Base-by-base conservation (phyloP, 2,888 invertebrate species). In the Griposia aprilina region DNA sequence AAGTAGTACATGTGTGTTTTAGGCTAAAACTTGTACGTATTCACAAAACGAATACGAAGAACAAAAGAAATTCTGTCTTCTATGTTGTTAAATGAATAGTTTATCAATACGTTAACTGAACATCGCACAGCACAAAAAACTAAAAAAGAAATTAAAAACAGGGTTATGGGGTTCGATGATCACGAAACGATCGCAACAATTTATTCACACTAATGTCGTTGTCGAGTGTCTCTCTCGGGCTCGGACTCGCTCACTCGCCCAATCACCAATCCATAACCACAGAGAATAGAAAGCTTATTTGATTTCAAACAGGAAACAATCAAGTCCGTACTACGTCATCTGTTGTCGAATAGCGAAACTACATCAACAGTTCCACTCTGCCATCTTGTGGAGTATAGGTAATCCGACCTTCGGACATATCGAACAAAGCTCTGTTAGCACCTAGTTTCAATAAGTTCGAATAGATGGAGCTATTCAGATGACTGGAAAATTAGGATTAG, bases 291-390 rank as follows among this genome's bases (percentile, higher is more conserved):
- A 55, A 55, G 23, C 50, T 5, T 20, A 66, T 30, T 69, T 26
- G 41, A 45, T 26, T 48, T 36, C 30, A 73, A 71, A 71, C 82
- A 62, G 81, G 82, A 82, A 55, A 62, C 30, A 70, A 26, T 26
- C 23, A 59, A 60, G 26, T 62, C 7, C 7, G 30, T 45, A 10
- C 26, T 15, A 23, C 67, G 63, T 2, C 75, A 78, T 83, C 87
- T 87, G 67, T 79, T 74, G 62, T 36, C 50, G 50, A 71, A 65
- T 87, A 87, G 87, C 81, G 8, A 41, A 55, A 83, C 62, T 79
- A 73, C 41, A 26, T 74, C 59, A 52, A 52, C 7, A 20, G 30
- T 20, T 45, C n/a, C 13, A 50, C 26, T 68, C 60, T 72, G 86
- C 78, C 83, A 86, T 81, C 85, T 86, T 26, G 66, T 60, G 62